These are phyloP conservation scores for Aepyceros melampus DNA, from an alignment of 2,113 vertebrate species.

Conservation along the genomic window DNA sequence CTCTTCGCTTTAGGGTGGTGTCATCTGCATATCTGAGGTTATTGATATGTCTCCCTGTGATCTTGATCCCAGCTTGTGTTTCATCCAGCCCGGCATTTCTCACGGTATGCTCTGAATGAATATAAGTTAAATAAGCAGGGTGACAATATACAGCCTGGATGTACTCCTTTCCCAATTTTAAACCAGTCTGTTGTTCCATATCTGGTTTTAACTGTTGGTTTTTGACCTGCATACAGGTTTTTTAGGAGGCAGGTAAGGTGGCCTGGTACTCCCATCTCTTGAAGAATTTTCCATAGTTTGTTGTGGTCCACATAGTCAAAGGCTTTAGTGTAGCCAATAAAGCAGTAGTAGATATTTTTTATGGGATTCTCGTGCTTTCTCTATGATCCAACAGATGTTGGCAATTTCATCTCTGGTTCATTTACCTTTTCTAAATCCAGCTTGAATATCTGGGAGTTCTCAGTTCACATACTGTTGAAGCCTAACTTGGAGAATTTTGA, in stretches of 20 bases:
- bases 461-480: background rate
- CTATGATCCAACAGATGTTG: background rate
- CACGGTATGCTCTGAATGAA: background rate
- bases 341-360: background rate
- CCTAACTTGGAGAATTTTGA: background rate
- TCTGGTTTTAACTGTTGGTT: background rate
- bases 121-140: background rate
- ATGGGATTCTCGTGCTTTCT: background rate
- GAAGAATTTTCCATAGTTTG: background rate
- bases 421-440: background rate
- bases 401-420: background rate
- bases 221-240: background rate
- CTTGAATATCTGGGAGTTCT: background rate
- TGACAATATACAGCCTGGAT: background rate
- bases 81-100: background rate
- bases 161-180: background rate
- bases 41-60: background rate
- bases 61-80: background rate
- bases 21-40: background rate
- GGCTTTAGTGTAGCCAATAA: background rate
- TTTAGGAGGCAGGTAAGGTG: background rate
- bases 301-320: background rate
- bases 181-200: background rate
- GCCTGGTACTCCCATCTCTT: background rate
- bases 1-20: background rate